Conservation (phyloP, 2,797 vertebrate genomes). For the Sparidentex hasta region DNA sequence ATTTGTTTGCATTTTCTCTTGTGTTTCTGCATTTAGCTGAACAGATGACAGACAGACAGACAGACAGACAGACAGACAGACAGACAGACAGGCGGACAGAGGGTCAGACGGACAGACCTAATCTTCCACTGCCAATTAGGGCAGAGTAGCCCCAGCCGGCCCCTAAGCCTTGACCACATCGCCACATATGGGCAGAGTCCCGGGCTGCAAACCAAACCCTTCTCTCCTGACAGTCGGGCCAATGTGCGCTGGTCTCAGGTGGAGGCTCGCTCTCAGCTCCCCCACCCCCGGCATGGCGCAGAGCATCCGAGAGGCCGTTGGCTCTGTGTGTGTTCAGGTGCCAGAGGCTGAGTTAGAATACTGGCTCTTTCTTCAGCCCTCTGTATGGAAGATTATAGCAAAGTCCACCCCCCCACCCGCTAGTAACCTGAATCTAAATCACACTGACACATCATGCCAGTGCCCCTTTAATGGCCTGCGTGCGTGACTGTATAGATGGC, state of each 20-base stretch:
- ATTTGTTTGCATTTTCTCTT: neutral
- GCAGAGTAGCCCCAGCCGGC: constrained; percentile 55
- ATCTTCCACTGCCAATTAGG: constrained; percentile 69
- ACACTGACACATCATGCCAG: constrained; percentile 64
- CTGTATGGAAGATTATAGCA: constrained; percentile 66
- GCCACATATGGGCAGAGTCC: constrained; percentile 73
- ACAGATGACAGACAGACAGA: constrained; percentile 51
- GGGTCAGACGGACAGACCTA: constrained; percentile 35
- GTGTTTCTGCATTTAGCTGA: constrained; percentile 25
- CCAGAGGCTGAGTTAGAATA: constrained; percentile 63
- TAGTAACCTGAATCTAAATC: constrained; percentile 73
- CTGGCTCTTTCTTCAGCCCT: constrained; percentile 72
- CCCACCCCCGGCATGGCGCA: constrained; percentile 37
- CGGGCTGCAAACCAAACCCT: constrained; percentile 37
- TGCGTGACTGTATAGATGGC: constrained; percentile 50
- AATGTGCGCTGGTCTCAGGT: constrained; percentile 73
- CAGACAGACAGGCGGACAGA: constrained; percentile 17
- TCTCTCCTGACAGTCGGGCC: constrained; percentile 65
- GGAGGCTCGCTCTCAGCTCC: constrained; percentile 63
- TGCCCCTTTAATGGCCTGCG: constrained; percentile 54
- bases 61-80: constrained; percentile 25
- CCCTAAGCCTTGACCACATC: constrained; percentile 66
- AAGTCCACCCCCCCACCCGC: constrained; percentile 25
- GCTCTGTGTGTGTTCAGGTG: constrained; percentile 79
- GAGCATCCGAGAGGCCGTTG: constrained; percentile 53